phyloP scores from a whole-genome alignment of 2,888 invertebrate genomes.

The Nomada fucata region DNA sequence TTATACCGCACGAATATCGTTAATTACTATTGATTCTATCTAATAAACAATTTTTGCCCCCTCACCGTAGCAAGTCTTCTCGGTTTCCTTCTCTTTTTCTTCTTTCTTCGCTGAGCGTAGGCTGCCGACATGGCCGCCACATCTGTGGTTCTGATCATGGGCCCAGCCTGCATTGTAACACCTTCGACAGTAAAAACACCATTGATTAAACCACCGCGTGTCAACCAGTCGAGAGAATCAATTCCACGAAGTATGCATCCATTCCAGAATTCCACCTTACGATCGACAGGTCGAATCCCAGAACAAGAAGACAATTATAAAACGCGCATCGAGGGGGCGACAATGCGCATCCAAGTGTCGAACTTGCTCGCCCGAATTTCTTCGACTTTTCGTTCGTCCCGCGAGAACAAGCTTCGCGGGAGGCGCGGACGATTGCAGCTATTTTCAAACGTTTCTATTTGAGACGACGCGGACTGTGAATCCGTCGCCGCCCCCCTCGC shows the following conservation, averaged over 20 bases:
- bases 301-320: neutral
- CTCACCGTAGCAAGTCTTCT: slow-evolving; percentile 77
- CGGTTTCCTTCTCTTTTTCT: slow-evolving; percentile 82
- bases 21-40: no score
- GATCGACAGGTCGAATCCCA: slow-evolving; percentile 9
- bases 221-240: neutral
- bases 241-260: slow-evolving; percentile 8
- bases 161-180: slow-evolving; percentile 82
- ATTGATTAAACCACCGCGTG: slow-evolving; percentile 28
- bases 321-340: slow-evolving; percentile 44
- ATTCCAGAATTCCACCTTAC: neutral
- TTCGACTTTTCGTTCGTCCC: slow-evolving; percentile 25
- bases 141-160: slow-evolving; percentile 80
- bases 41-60: neutral
- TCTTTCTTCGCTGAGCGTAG: slow-evolving; percentile 80
- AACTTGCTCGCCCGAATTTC: slow-evolving; percentile 55
- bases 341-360: slow-evolving; percentile 26
- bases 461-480: slow-evolving; percentile 45
- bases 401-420: slow-evolving; percentile 31
- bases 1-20: neutral
- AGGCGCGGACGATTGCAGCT: slow-evolving; percentile 21
- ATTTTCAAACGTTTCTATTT: slow-evolving; percentile 77
- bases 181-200: slow-evolving; percentile 73
- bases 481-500: slow-evolving; percentile 16
- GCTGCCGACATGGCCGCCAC: slow-evolving; percentile 68